Base-by-base conservation (phyloP, 2,113 vertebrate species). In the Ceyx cyanopectus region DNA sequence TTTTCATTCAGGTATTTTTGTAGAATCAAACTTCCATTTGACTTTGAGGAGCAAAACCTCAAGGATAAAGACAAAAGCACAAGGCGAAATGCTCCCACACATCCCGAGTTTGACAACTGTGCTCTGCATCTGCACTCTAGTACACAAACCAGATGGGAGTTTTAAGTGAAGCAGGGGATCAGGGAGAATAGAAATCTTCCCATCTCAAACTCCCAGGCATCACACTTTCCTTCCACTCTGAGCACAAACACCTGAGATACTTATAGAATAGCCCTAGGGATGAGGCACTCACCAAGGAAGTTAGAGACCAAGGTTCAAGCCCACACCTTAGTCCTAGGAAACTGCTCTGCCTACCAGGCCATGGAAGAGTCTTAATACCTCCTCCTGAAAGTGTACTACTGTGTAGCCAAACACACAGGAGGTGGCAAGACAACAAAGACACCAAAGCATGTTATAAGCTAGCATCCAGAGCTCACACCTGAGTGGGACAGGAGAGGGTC, bases 71-170 rank as follows among this genome's bases (percentile, higher is more conserved):
- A 53, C 22, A 77, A 90, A 93, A 87, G 13, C 60, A 58, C 24
- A 50, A 79, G 23, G 12, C 34, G 32, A 92, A 89, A 85, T 66
- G 60, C 12, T 43, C 32, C 4, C 1, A 10, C 12, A 24, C 14
- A 34, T 65, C 34, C n/a, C 4, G 4, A 65, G 37, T 65, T 43
- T 45, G 51, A 81, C 14, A 45, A 65, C 6, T 14, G n/a, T 0
- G 1, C 23, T 53, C 51, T 51, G 51, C 45, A 80, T 56, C 26
- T 51, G 32, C 8, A 19, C 48, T 48, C 10, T 14, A 67, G 22
- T 23, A 43, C 0, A 0, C 24, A 70, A 81, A 3, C 46, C 32
- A 45, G 32, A 43, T 4, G 3, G 0, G 5, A 29, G 12, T 27
- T 50, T 78, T 16, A 66, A 53, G 15, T 23, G 30, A 85, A 90